These are phyloP conservation scores for Dreissena polymorpha DNA, from an alignment of 1,140 invertebrate species.

Conservation along the genomic window DNA sequence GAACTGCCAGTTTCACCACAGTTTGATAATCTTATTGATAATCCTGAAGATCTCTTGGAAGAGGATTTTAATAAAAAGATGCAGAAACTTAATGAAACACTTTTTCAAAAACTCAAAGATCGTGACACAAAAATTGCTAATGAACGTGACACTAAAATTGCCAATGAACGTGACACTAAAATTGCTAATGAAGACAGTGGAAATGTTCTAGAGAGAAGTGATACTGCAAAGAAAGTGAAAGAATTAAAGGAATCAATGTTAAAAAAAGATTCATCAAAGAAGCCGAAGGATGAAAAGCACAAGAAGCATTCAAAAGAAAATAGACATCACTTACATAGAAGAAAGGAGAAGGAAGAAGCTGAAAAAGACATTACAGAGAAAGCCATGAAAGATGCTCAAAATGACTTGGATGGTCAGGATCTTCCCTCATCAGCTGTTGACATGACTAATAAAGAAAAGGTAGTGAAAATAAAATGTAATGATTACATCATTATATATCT, in stretches of 20 bases:
- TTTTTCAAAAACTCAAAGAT: not conserved
- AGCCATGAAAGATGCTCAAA: slow-evolving; percentile 44
- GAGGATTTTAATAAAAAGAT: slow-evolving; percentile 53
- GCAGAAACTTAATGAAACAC: slow-evolving; percentile 48
- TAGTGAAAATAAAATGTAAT: slow-evolving; percentile 78
- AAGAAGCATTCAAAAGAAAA: slow-evolving; percentile 42
- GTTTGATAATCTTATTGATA: slow-evolving; percentile 55
- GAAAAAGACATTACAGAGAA: slow-evolving; percentile 39
- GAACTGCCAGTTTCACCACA: slow-evolving; percentile 60
- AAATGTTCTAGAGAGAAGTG: not conserved
- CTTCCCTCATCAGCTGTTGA: slow-evolving; percentile 89
- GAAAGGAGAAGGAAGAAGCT: slow-evolving; percentile 21
- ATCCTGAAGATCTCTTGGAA: slow-evolving; percentile 52
- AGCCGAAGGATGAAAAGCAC: slow-evolving; percentile 29
- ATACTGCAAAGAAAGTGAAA: slow-evolving; percentile 28
- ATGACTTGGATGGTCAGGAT: slow-evolving; percentile 54
- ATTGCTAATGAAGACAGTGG: not conserved
- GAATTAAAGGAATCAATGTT: slow-evolving; percentile 27
- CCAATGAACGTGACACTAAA: slow-evolving; percentile 1
- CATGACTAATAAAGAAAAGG: slow-evolving; percentile 96
- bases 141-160: not conserved
- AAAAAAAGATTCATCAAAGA: slow-evolving; percentile 43
- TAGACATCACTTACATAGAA: not conserved
- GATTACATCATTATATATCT: slow-evolving; percentile 7
- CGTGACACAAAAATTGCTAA: not conserved